phyloP scores from a whole-genome alignment of 2,113 vertebrate species.

The Nannospalax galili region DNA sequence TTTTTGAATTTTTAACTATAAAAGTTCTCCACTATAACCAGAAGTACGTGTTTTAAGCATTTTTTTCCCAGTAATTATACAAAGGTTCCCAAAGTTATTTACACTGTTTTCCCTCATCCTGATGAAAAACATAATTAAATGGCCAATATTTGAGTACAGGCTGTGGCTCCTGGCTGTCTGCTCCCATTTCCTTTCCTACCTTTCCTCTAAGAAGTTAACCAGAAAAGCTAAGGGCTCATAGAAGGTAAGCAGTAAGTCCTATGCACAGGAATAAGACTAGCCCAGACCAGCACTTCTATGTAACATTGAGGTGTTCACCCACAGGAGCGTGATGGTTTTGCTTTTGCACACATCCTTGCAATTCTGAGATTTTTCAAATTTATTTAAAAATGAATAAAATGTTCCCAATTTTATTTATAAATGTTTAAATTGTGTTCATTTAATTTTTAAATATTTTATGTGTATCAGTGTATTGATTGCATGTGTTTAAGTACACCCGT shows the following conservation, averaged over 20 bases:
- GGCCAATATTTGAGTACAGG: neutral
- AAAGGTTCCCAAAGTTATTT: neutral
- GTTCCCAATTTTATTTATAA: conserved; percentile 15
- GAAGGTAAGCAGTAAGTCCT: neutral
- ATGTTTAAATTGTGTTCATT: conserved; percentile 5
- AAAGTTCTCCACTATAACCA: neutral
- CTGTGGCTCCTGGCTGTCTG: neutral
- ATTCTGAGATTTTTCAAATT: neutral
- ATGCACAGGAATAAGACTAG: neutral
- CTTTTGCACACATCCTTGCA: neutral
- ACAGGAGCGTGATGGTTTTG: neutral
- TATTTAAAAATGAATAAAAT: conserved; percentile 24
- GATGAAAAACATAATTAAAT: neutral
- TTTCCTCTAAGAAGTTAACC: neutral
- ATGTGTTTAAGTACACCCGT: too few relatives aligned
- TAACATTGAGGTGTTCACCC: neutral
- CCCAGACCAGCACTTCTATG: neutral
- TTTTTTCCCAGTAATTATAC: neutral
- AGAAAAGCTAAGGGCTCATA: neutral
- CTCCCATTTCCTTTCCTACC: neutral
- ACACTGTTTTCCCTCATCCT: neutral
- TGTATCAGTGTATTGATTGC: too few relatives aligned
- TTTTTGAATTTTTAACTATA: neutral
- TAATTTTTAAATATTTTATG: too few relatives aligned
- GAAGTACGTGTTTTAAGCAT: neutral